phyloP scores from a whole-genome alignment of 1,140 invertebrate genomes.

The Cyrtorhinus lividipennis region DNA sequence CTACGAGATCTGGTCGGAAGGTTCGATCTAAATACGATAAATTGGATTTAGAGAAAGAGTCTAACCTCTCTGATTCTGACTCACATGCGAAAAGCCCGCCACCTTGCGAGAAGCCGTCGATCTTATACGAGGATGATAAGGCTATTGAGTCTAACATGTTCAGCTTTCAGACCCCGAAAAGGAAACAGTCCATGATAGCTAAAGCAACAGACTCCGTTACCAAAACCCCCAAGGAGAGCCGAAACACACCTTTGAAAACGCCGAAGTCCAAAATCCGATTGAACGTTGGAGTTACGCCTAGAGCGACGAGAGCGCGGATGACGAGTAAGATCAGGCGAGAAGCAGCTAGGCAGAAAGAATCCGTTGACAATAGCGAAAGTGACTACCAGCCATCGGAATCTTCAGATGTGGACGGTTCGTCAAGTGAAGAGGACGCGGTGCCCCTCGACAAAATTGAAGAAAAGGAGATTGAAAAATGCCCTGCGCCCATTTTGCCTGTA shows the following conservation, averaged over 20 bases:
- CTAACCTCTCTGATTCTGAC: not conserved
- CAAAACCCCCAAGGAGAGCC: conserved; percentile 27
- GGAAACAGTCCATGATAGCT: conserved; percentile 32
- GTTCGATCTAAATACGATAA: not conserved
- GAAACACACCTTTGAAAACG: conserved; percentile 26
- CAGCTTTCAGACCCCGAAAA: conserved; percentile 36
- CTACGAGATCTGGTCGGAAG: conserved; percentile 1
- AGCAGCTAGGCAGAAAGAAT: conserved; percentile 1
- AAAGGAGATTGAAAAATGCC: not conserved
- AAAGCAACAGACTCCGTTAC: conserved; percentile 29
- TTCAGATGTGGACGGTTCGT: conserved; percentile 10
- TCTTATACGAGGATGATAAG: conserved; percentile 33
- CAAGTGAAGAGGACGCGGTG: not conserved
- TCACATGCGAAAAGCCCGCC: not conserved
- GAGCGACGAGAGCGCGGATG: not conserved
- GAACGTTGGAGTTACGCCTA: not conserved
- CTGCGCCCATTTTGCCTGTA: not conserved
- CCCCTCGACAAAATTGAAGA: conserved; percentile 2
- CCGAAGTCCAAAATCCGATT: not conserved
- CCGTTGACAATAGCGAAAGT: conserved; percentile 13
- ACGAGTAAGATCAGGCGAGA: not conserved
- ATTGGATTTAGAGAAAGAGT: not conserved
- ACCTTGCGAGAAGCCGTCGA: conserved; percentile 18
- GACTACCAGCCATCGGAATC: conserved; percentile 6
- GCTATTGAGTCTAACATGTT: conserved; percentile 36